Percentiles rank a stretch among this genome's conserved stretches.
These are phyloP conservation scores for Drosophila rubida DNA, from an alignment of 2,888 invertebrate genomes.

Conservation along the genomic window DNA sequence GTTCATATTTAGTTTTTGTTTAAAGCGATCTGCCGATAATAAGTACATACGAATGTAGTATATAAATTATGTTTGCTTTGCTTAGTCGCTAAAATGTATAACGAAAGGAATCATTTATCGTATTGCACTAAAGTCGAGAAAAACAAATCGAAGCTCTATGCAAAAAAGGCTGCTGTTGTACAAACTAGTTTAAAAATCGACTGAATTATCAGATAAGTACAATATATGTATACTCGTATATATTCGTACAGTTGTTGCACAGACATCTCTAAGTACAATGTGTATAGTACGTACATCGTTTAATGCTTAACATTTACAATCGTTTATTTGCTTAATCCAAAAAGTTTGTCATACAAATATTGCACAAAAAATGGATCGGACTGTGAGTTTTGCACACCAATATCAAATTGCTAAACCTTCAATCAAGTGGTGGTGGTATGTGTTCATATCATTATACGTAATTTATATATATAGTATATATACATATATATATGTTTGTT, in stretches of 20 bases:
- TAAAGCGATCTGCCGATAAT: constrained; percentile 50
- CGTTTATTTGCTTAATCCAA: constrained; percentile 68
- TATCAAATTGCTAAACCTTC: constrained; percentile 69
- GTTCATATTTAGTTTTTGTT: constrained; percentile 15
- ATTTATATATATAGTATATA: neutral
- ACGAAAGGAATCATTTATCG: constrained; percentile 63
- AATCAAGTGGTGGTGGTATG: constrained; percentile 74
- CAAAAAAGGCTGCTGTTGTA: constrained; percentile 77
- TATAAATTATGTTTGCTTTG: constrained; percentile 27
- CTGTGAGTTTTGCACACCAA: constrained; percentile 71
- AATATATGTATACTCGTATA: constrained; percentile 14
- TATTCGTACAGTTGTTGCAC: neutral
- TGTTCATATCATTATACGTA: constrained; percentile 53
- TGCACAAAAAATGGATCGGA: constrained; percentile 82
- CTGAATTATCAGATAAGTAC: constrained; percentile 35
- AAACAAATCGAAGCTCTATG: constrained; percentile 69
- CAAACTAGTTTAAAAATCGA: constrained; percentile 76
- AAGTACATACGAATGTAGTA: constrained; percentile 38
- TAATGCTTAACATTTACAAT: constrained; percentile 59
- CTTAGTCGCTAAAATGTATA: constrained; percentile 58
- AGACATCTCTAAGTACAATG: constrained; percentile 8
- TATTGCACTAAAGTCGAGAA: constrained; percentile 74
- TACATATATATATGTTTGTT: constrained; percentile 20
- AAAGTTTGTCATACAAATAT: constrained; percentile 82
- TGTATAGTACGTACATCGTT: constrained; percentile 8